Conservation (phyloP, 2,113 vertebrate genomes). For the Nicator chloris region DNA sequence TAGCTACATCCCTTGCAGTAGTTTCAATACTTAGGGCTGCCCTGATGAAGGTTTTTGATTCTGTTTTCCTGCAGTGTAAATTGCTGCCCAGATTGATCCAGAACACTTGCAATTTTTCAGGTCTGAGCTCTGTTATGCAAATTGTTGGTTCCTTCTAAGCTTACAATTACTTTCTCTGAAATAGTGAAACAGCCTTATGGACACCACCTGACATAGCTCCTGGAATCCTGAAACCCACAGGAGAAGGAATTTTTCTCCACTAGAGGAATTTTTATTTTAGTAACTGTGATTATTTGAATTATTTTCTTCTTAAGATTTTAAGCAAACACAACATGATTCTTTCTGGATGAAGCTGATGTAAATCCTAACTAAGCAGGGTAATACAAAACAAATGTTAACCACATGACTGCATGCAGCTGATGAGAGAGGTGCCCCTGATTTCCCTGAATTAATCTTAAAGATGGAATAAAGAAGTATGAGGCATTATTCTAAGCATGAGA, state of each 20-base stretch:
- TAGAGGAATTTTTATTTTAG: neutral
- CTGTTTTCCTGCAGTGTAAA: neutral
- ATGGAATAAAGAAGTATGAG: neutral
- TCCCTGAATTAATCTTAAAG: neutral
- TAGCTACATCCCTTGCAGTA: neutral
- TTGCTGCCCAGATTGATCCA: neutral
- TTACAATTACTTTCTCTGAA: neutral
- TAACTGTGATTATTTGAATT: neutral
- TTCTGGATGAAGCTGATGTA: neutral
- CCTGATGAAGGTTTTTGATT: neutral
- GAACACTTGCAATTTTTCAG: neutral
- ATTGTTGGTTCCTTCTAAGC: neutral
- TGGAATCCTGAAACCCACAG: neutral
- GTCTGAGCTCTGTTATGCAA: neutral
- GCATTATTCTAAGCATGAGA: neutral
- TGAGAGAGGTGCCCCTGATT: neutral
- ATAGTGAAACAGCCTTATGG: neutral
- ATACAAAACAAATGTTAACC: neutral
- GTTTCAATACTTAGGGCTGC: neutral
- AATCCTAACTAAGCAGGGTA: neutral
- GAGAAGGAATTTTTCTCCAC: neutral
- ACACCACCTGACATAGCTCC: neutral
- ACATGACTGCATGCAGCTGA: neutral
- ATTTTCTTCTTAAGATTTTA: neutral
- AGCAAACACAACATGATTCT: neutral